Conservation (phyloP, 2,797 vertebrate genomes). For the Sphaeramia orbicularis region DNA sequence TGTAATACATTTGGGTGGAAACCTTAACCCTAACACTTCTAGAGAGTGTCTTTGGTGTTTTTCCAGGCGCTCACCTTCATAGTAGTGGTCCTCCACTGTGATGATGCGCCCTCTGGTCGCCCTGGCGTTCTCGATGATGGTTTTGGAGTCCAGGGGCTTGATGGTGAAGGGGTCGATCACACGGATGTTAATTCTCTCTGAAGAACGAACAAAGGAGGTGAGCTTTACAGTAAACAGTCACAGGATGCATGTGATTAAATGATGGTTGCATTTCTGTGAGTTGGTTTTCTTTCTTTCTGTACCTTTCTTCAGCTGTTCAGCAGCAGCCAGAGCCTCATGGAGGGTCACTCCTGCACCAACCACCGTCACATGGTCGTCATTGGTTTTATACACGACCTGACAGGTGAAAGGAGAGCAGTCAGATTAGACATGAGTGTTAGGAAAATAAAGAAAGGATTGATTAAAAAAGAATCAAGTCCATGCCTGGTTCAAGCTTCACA, state of each 20-base stretch:
- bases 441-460: too few species aligned
- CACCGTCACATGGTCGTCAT: slow-evolving; percentile 94
- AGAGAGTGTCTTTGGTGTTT: neutral
- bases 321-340: slow-evolving; percentile 93
- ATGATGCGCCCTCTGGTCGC: slow-evolving; percentile 93
- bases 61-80: slow-evolving; percentile 86
- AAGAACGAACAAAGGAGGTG: slow-evolving; percentile 16
- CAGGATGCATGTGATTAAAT: neutral
- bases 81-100: slow-evolving; percentile 97
- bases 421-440: neutral
- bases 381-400: slow-evolving; percentile 92
- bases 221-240: neutral
- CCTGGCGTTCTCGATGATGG: slow-evolving; percentile 89
- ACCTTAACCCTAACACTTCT: too few species aligned
- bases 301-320: slow-evolving; percentile 95
- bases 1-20: too few species aligned
- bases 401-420: neutral
- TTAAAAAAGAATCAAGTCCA: neutral
- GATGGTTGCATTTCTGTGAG: neutral
- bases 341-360: slow-evolving; percentile 94
- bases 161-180: slow-evolving; percentile 95
- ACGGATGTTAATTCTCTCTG: slow-evolving; percentile 91
- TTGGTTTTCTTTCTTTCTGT: slow-evolving; percentile 1
- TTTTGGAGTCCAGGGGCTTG: slow-evolving; percentile 94
- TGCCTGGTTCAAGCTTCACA: too few species aligned